phyloP scores from a whole-genome alignment of 2,797 vertebrate genomes.

The Nasua narica region DNA sequence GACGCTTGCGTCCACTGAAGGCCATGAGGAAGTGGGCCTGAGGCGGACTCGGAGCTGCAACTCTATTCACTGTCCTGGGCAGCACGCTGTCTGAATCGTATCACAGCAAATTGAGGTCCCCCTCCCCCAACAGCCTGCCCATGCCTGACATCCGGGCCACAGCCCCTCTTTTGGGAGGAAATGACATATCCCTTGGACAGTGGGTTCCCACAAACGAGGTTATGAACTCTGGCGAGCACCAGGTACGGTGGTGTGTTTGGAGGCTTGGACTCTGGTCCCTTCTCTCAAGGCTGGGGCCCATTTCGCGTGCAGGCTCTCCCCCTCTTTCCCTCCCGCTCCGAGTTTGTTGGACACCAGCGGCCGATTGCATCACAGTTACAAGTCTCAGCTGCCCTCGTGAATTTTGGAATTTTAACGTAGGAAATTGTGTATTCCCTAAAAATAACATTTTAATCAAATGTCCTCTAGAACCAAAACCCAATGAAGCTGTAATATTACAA shows the following conservation, averaged over 20 bases:
- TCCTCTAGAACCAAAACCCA: constrained; percentile 17
- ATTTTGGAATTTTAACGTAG: constrained; percentile 68
- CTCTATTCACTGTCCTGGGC: neutral
- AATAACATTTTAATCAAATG: constrained; percentile 73
- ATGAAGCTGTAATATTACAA: neutral
- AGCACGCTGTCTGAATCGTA: neutral
- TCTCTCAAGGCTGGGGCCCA: neutral
- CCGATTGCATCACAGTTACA: neutral
- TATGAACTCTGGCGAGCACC: neutral
- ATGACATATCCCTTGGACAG: neutral
- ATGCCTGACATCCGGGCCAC: neutral
- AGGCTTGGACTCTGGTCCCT: neutral
- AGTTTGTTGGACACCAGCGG: neutral
- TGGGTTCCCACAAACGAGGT: neutral
- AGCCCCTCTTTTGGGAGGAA: neutral
- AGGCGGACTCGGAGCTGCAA: neutral
- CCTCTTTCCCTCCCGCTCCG: neutral
- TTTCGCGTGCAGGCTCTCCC: rapidly evolving
- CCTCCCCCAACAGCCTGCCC: neutral
- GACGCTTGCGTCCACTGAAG: neutral
- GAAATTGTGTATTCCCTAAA: constrained; percentile 64
- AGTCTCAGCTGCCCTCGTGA: constrained; percentile 38
- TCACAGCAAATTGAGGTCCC: neutral
- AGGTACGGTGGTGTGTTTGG: neutral
- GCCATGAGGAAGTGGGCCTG: neutral